A percentile compares a stretch with the other conserved stretches of the same genome.
phyloP scores from a whole-genome alignment of 2,888 invertebrate genomes.

The Chironomus riparius region DNA sequence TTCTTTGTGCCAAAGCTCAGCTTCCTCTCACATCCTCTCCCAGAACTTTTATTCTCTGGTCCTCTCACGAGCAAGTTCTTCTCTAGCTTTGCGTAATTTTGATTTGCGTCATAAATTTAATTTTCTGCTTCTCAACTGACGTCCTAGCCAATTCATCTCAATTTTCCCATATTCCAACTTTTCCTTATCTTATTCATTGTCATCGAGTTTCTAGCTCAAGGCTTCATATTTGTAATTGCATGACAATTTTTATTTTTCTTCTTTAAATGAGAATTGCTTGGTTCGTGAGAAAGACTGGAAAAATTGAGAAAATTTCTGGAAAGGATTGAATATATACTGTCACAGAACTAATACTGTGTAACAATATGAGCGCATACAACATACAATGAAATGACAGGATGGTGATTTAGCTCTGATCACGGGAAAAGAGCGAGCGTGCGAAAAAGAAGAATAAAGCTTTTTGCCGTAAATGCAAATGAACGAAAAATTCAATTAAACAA shows the following conservation, averaged over 20 bases:
- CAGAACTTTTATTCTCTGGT: neutral
- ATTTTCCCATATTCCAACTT: neutral
- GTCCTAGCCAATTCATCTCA: slow-evolving; percentile 10
- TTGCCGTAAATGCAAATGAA: slow-evolving; percentile 3
- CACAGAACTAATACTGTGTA: neutral
- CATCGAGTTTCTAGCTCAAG: slow-evolving; percentile 13
- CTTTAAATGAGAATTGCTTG: too few relatives aligned
- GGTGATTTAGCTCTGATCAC: neutral
- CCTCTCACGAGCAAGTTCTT: too few relatives aligned
- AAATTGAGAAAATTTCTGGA: neutral
- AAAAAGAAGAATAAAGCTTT: neutral
- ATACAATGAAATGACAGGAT: neutral
- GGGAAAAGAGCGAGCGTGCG: neutral
- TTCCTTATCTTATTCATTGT: neutral
- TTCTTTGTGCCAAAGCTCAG: too few relatives aligned
- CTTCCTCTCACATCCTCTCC: neutral
- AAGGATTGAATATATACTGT: neutral
- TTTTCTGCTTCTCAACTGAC: slow-evolving; percentile 4
- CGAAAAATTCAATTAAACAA: slow-evolving; percentile 6
- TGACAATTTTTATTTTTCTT: neutral
- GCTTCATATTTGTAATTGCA: slow-evolving; percentile 14
- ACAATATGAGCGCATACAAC: neutral
- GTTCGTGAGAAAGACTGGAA: neutral
- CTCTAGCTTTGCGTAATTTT: neutral
- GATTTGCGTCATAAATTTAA: slow-evolving; percentile 25